Base-by-base conservation (phyloP, 2,797 vertebrate genomes). In the Petrocephalus schoutedeni region DNA sequence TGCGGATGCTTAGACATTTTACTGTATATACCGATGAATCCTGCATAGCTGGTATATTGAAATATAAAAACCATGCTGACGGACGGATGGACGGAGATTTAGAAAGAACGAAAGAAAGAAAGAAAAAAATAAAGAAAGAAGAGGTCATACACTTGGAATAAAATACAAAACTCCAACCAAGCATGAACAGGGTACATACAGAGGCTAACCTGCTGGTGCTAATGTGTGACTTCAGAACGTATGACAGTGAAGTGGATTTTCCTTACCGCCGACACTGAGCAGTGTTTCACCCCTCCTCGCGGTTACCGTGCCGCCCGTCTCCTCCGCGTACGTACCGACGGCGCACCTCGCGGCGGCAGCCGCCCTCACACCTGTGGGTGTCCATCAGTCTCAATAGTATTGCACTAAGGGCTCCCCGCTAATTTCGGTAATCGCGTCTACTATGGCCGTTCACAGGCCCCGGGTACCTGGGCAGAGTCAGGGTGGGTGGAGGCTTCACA, bases 371-470 rank as follows among this genome's bases (percentile, higher is more conserved):
- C 87, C 58, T 71, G 32, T 23, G 41, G 56, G 36, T 45, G 51
- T 86, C 82, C 88, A 89, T 89, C 89, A 89, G 88, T 89, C 88
- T 90, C 88, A 21, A 88, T 88, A 88, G 89, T 87, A 67, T 80
- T 8, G 53, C 41, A 59, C 88, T 74, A 89, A 88, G 14, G 10
- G 36, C 57, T 51, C 82, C 88, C 45, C 16, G 83, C 41, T 83
- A 59, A 32, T 54, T 45, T 85, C 88, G 87, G 88, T 89, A 86
- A 89, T 90, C 89, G 89, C 8, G 19, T 88, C 83, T 51, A 86
- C 87, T 89, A 90, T 86, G 87, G 88, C 89, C 88, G 88, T 87
- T 90, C 90, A 87, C 67, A 87, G 88, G 58, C 87, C 23, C 58
- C 12, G 8, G 12, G 67, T 41, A 57, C 53, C 67, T 53, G 71